Evolutionary conservation across 1,140 invertebrate genomes (phyloP).

Genomic region (Lepeophtheirus salmonis): DNA sequence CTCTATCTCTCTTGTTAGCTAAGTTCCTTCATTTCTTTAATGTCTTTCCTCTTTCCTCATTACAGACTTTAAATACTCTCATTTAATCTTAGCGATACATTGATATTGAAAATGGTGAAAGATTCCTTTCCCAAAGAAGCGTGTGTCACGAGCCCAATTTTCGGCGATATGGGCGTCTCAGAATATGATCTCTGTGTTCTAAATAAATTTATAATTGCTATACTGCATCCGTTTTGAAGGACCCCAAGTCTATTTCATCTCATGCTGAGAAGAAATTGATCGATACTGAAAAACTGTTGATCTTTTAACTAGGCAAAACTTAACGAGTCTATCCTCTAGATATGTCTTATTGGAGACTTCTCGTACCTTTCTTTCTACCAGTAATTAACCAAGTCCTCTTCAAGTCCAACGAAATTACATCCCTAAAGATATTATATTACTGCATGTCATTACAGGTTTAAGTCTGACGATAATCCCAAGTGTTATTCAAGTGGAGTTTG

Average conservation of each 20-base stretch:
- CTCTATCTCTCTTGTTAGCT: too few species aligned
- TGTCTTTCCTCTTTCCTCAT: too few species aligned
- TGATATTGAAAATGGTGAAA: not conserved
- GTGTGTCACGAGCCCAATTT: constrained; percentile 77
- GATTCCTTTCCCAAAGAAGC: constrained; percentile 62
- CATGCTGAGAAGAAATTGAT: constrained; percentile 81
- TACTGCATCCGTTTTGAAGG: constrained; percentile 46
- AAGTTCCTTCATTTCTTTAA: too few species aligned
- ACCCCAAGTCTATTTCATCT: constrained; percentile 68
- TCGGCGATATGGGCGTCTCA: constrained; percentile 79
- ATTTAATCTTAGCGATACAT: too few species aligned
- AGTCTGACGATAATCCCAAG: constrained; percentile 20
- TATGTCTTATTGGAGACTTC: constrained; percentile 78
- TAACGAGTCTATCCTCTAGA: constrained; percentile 70
- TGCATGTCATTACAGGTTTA: constrained; percentile 51
- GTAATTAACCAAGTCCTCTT: constrained; percentile 71
- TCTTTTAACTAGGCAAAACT: constrained; percentile 64
- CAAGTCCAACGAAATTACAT: constrained; percentile 57
- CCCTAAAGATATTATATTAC: constrained; percentile 71
- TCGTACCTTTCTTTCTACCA: constrained; percentile 54
- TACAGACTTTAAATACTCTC: too few species aligned
- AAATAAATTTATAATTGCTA: constrained; percentile 65
- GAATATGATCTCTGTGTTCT: constrained; percentile 84
- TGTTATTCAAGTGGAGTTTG: too few species aligned
- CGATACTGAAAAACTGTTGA: constrained; percentile 81